Evolutionary conservation across 64 coral and sea anemone genomes (phyloP).

Genomic region (Montipora efflorescens): DNA sequence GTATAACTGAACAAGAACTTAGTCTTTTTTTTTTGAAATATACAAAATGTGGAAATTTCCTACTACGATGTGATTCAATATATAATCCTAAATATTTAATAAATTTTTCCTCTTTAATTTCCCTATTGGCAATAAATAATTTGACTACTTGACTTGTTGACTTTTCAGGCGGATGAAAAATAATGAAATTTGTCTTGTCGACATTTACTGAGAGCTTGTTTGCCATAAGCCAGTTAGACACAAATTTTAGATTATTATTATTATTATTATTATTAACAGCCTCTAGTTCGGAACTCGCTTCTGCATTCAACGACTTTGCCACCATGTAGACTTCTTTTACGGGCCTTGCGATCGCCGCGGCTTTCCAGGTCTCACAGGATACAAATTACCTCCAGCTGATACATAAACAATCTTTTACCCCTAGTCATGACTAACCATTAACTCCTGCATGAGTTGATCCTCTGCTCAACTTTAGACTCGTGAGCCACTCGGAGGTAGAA

Average conservation of each 20-base stretch:
- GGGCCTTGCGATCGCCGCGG: no score
- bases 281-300: not conserved
- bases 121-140: not conserved
- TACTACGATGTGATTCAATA: not conserved
- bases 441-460: no score
- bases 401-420: no score
- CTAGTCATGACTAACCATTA: no score
- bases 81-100: conserved; percentile 4
- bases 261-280: not conserved
- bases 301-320: no score
- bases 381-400: no score
- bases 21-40: not conserved
- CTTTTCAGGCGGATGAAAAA: conserved; percentile 20
- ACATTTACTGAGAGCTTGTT: conserved; percentile 17
- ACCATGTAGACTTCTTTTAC: no score
- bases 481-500: no score
- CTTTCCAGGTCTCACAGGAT: no score
- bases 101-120: not conserved
- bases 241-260: not conserved
- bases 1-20: conserved; percentile 7
- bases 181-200: conserved; percentile 28
- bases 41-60: not conserved
- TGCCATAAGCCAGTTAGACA: conserved; percentile 12
- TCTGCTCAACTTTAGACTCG: no score
- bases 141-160: not conserved